These are phyloP conservation scores for Agrotis puta DNA, from an alignment of 2,888 invertebrate genomes.

Conservation along the genomic window DNA sequence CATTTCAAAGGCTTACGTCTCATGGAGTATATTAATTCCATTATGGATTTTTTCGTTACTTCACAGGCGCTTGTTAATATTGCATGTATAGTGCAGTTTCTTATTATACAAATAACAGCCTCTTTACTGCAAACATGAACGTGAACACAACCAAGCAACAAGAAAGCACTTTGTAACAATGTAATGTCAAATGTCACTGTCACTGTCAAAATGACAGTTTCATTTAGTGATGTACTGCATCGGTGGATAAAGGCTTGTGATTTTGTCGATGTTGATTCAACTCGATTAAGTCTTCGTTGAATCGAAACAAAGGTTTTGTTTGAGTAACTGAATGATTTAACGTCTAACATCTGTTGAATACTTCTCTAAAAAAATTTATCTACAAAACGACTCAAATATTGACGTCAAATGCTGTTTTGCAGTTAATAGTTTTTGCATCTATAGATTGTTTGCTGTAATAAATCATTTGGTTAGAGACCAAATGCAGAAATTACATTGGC, in stretches of 20 bases:
- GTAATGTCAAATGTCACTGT: neutral
- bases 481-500: too few relatives aligned
- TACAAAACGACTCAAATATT: too few relatives aligned
- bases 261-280: neutral
- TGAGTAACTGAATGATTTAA: too few relatives aligned
- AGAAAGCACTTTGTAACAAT: neutral
- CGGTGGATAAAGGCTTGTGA: neutral
- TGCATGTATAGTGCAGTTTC: neutral
- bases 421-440: too few relatives aligned
- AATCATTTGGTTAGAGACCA: too few relatives aligned
- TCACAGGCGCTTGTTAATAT: neutral
- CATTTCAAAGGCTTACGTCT: constrained; percentile 89
- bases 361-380: too few relatives aligned
- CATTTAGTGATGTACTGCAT: too few relatives aligned
- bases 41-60: constrained; percentile 60
- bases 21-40: constrained; percentile 91
- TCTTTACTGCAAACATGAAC: neutral
- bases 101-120: neutral
- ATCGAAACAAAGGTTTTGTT: too few relatives aligned
- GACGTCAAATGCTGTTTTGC: too few relatives aligned
- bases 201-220: neutral
- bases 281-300: too few relatives aligned
- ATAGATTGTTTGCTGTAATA: too few relatives aligned
- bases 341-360: too few relatives aligned
- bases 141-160: constrained; percentile 3